Percentiles rank a stretch among this genome's conserved stretches.
Conservation (phyloP, 2,888 invertebrate genomes). For the Drosophila macrospina region DNA sequence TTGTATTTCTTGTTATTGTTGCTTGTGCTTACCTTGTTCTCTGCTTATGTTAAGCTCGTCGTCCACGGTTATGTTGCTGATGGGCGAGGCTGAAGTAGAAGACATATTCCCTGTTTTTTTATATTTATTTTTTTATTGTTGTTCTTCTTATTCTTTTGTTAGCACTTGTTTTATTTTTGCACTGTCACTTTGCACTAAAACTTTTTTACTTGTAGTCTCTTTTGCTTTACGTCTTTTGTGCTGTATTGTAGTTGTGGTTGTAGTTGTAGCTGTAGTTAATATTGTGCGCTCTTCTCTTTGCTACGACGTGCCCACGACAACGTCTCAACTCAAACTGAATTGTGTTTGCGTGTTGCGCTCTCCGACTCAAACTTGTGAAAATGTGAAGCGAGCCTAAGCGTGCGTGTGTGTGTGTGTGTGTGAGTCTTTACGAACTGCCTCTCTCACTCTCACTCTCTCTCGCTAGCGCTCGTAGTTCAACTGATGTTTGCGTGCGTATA, state of each 20-base stretch:
- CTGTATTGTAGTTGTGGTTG: conserved; percentile 20
- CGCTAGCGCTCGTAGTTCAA: conserved; percentile 2
- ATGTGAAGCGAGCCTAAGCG: conserved; percentile 42
- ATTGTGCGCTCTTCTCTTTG: conserved; percentile 52
- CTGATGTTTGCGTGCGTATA: conserved; percentile 1
- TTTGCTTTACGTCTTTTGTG: conserved; percentile 55
- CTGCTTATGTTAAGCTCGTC: conserved; percentile 84
- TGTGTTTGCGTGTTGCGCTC: conserved; percentile 64
- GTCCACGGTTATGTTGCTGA: conserved; percentile 85
- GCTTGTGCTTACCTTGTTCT: conserved; percentile 84
- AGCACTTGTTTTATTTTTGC: conserved; percentile 38
- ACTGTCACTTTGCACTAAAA: conserved; percentile 50
- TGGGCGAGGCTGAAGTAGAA: conserved; percentile 85
- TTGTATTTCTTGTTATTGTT: neutral
- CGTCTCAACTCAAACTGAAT: conserved; percentile 82
- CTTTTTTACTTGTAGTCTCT: conserved; percentile 40
- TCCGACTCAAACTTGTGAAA: conserved; percentile 82
- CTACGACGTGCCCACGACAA: conserved; percentile 78
- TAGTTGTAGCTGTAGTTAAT: conserved; percentile 16
- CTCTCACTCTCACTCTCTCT: conserved; percentile 31
- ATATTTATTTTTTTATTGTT: conserved; percentile 25
- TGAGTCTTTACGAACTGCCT: neutral
- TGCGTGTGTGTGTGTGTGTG: conserved; percentile 10
- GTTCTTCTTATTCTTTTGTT: conserved; percentile 30
- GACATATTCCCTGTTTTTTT: conserved; percentile 82